These are phyloP conservation scores for Oxyura jamaicensis DNA, from an alignment of 2,113 vertebrate genomes.

Conservation along the genomic window DNA sequence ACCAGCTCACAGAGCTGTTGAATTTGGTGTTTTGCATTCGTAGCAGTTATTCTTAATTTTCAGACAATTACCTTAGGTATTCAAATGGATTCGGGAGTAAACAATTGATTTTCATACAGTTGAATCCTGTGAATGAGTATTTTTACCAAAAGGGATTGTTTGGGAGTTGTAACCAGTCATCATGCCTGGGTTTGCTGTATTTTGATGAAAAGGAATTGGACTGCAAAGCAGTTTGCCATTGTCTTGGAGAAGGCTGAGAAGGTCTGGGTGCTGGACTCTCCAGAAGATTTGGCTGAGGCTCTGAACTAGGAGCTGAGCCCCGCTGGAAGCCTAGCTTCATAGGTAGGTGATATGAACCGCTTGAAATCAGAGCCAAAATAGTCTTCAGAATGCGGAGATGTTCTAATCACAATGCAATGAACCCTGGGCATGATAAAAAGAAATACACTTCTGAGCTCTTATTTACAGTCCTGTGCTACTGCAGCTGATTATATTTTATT, in stretches of 20 bases:
- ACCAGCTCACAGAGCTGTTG: background rate
- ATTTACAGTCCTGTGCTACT: background rate
- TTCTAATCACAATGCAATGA: background rate
- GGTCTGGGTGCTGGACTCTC: background rate
- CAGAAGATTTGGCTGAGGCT: background rate
- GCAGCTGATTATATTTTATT: background rate
- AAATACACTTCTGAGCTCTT: background rate
- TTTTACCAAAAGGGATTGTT: background rate
- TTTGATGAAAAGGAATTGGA: background rate
- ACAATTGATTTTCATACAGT: background rate
- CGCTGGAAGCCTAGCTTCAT: background rate
- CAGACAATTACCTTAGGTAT: background rate
- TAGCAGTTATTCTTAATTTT: conserved; percentile 21
- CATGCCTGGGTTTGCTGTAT: background rate
- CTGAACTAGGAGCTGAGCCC: background rate
- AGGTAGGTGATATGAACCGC: background rate
- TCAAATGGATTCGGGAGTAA: background rate
- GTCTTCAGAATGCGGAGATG: rapidly evolving
- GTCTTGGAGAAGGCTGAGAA: background rate
- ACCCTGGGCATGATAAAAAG: background rate
- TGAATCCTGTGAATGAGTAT: background rate
- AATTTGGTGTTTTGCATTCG: background rate
- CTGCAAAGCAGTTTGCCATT: background rate
- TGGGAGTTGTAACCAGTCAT: background rate
- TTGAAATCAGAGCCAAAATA: background rate